Base-by-base conservation (phyloP, 2,113 vertebrate species). In the Eptesicus fuscus region DNA sequence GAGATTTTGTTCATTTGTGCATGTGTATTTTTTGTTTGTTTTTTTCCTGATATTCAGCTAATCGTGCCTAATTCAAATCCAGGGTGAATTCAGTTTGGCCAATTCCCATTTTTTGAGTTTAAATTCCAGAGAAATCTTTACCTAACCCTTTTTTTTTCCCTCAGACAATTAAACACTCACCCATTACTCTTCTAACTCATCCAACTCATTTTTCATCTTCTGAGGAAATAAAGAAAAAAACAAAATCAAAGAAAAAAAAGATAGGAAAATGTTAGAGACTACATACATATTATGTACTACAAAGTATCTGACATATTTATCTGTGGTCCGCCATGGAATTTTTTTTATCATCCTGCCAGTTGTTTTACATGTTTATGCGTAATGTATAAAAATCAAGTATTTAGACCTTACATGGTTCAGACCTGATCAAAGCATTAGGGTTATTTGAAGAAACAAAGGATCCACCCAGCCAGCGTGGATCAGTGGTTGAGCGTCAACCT, bases 121-220 rank as follows among this genome's bases (percentile, higher is more conserved):
- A 91, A 88, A 67, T 53, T 61, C 47, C 70, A 92, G 28, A 85
- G 69, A 96, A 94, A 95, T 92, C 47, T 49, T 90, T 88, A 85
- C 44, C 76, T 56, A 90, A 22, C 37, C 12, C 22, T 65, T 83
- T 70, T 77, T 77, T 87, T 63, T 79, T 51, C 70, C 59, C 40
- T 86, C 94, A 86, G 25, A 69, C 49, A 92, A 37, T 67, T 69
- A 90, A 91, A 93, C 49, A 95, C 63, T 49, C 70, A 83, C 53
- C 37, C 35, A 74, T 73, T 69, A 82, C 28, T 84, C 40, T 67
- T 87, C n/a, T 67, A 35, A 76, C 47, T 70, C 78, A 85, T 22
- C 14, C 61, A 69, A 73, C 16, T 87, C 32, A 71, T 61, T 93
- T 95, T 82, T 32, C 9, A 94, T 69, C 25, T 35, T 91, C 22